Evolutionary conservation across 2,113 vertebrate genomes (phyloP), one percentile per base, ranked within the genome.

Genomic region (Apus apus): DNA sequence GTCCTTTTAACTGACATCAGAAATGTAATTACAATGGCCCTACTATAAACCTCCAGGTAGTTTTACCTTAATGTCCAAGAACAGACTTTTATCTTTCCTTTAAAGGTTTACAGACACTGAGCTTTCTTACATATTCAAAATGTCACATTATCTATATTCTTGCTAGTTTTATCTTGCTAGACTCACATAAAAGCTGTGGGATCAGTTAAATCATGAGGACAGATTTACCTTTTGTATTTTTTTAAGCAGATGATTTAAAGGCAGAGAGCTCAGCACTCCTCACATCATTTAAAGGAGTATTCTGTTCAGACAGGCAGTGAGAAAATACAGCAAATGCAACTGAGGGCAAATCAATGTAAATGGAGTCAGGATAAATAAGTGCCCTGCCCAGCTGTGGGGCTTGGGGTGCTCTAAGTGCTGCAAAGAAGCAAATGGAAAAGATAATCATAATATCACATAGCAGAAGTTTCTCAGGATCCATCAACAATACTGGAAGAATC

Each of bases 1-100:
- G 13, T 46, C 22, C 26, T 89, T 90, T 70, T 9, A 74, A 74
- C n/a, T 60, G 2, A 2, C 34, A 70, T 43, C 51, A 87, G 72
- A 46, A 88, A 71, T 71, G 32, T 60, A 13, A 54, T 34, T 77
- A 89, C 40, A 80, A 73, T 9, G 76, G 19, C 19, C 38, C 38
- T 61, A 43, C 70, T 62, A 51, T 40, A 86, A 89, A 60, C 14
- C 50, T 60, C 22, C 53, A 30, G 50, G 46, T 66, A 61, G 25
- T 78, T 84, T 60, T 53, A 90, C 34, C 64, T 78, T 61, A 14
- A 53, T 2, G 1, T n/a, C 76, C 70, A 36, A 85, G 70, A 75
- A 79, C 70, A 85, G 77, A 45, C 87, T 89, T 89, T 93, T 54
- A 66, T 92, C 65, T 84, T 46, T 13, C 57, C 83, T 89, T 68